Evolutionary conservation across 2,113 vertebrate species (phyloP), one percentile per base, ranked within the genome.

Genomic region (Ramphastos sulfuratus): DNA sequence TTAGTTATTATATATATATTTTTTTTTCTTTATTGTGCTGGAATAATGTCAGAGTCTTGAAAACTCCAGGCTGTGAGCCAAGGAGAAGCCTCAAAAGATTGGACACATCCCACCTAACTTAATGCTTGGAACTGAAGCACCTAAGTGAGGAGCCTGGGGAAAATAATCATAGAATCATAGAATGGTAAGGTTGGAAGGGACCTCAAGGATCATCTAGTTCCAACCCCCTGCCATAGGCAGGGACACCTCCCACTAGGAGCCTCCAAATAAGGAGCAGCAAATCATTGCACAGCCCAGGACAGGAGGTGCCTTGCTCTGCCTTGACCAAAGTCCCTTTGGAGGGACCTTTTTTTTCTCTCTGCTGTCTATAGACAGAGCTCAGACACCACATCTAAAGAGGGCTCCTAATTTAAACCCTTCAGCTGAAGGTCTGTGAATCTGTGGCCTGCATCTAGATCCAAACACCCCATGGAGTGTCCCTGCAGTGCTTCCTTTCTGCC

Each of bases 1-100:
- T 87, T 54, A 15, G 44, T 91, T 72, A 44, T 52, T 44, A 44
- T 20, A 37, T 37, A 37, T 37, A 37, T 37, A 37, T 37, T 37
- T 37, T 37, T 37, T 46, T 61, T 77, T 63, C 77, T 95, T 90
- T 80, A 90, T 60, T 83, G 90, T 33, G 72, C 88, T 86, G 59
- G 61, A 52, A 58, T 90, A 78, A 35, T 61, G 42, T 35, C 88
- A 33, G 2, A 37, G 70, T 44, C 76, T 92, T 87, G 83, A 92
- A 72, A 75, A 74, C 39, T 23, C 72, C 24, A 88, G 90, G 82
- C 85, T 67, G 24, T 19, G 88, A 81, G 82, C 79, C 90, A 66
- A 80, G 64, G 30, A 82, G 46, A 31, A 69, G 48, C 10, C 90
- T 12, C 56, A 15, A 20, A 55, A 37, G 42, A 72, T 23, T 77